Evolutionary conservation across 2,113 vertebrate genomes (phyloP).

Genomic region (Bubo blakistoni): DNA sequence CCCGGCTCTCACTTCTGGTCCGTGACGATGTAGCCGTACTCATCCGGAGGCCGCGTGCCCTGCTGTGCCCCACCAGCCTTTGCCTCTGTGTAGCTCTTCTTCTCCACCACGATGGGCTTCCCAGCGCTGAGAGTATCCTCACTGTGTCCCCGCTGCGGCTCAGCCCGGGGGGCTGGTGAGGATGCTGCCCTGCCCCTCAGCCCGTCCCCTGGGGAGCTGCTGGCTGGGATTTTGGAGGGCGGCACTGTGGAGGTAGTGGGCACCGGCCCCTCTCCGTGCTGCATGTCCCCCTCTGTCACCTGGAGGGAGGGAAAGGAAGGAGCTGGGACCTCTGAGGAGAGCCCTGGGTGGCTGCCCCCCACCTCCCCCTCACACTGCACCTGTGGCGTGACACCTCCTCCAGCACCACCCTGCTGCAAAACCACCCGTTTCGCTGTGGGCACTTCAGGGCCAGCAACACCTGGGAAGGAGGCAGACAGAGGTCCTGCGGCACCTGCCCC

Average conservation of each 20-base stretch:
- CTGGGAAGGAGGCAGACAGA: constrained; percentile 1
- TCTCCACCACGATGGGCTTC: not conserved
- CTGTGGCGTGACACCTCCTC: not conserved
- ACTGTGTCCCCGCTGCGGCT: not conserved
- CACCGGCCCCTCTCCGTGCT: constrained; percentile 33
- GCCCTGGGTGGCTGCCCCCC: not conserved
- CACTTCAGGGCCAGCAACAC: not conserved
- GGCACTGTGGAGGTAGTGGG: not conserved
- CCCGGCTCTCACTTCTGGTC: constrained; percentile 84
- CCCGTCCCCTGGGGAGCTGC: not conserved
- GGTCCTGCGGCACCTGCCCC: not conserved
- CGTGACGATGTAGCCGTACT: constrained; percentile 94
- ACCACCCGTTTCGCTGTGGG: constrained; percentile 1
- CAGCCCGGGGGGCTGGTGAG: not conserved
- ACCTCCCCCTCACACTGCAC: not conserved
- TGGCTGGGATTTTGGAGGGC: constrained; percentile 8
- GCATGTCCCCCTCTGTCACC: constrained; percentile 69
- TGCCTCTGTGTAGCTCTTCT: constrained; percentile 13
- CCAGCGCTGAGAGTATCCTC: rapidly evolving
- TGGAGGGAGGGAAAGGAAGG: constrained; percentile 20
- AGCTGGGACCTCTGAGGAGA: not conserved
- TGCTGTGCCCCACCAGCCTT: not conserved
- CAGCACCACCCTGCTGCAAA: not conserved
- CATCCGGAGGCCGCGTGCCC: constrained; percentile 69
- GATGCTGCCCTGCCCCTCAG: not conserved